Percentiles rank a stretch among this genome's conserved stretches.
Conservation (phyloP, 2,888 invertebrate genomes). For the Tetropium fuscum region DNA sequence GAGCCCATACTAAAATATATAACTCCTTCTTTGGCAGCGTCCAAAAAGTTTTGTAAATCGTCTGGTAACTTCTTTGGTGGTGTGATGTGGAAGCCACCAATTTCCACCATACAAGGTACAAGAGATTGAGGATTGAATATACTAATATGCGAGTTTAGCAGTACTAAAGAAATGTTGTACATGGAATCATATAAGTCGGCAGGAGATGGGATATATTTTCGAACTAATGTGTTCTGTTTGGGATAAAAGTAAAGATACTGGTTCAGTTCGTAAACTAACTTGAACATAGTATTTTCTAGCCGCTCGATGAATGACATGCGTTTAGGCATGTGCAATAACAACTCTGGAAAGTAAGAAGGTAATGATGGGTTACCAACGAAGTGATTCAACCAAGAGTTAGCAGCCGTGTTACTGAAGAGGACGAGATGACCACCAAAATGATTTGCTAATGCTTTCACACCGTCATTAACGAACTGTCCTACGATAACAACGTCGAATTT, state of each 20-base stretch:
- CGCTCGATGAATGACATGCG: conserved; percentile 69
- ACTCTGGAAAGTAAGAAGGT: conserved; percentile 68
- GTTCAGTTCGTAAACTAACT: conserved; percentile 18
- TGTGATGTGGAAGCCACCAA: conserved; percentile 69
- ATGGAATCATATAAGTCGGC: conserved; percentile 47
- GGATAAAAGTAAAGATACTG: conserved; percentile 34
- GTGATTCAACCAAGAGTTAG: conserved; percentile 65
- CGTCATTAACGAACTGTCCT: conserved; percentile 67
- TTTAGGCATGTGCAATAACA: conserved; percentile 61
- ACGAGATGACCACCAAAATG: conserved; percentile 59
- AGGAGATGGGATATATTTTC: conserved; percentile 50
- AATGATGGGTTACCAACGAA: conserved; percentile 67
- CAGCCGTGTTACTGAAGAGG: conserved; percentile 64
- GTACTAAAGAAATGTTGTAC: conserved; percentile 52
- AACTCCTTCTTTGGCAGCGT: conserved; percentile 56
- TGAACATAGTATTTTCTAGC: conserved; percentile 67
- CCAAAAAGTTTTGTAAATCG: conserved; percentile 46
- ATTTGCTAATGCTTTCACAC: conserved; percentile 59
- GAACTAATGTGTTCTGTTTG: conserved; percentile 45
- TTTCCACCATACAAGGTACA: conserved; percentile 69
- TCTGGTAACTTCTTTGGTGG: conserved; percentile 49
- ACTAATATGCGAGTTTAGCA: conserved; percentile 66
- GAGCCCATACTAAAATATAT: conserved; percentile 74
- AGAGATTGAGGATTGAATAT: conserved; percentile 66
- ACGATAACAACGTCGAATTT: conserved; percentile 60